These are phyloP conservation scores for Meiosimyza platycephala DNA, from an alignment of 2,888 invertebrate genomes.

Conservation along the genomic window DNA sequence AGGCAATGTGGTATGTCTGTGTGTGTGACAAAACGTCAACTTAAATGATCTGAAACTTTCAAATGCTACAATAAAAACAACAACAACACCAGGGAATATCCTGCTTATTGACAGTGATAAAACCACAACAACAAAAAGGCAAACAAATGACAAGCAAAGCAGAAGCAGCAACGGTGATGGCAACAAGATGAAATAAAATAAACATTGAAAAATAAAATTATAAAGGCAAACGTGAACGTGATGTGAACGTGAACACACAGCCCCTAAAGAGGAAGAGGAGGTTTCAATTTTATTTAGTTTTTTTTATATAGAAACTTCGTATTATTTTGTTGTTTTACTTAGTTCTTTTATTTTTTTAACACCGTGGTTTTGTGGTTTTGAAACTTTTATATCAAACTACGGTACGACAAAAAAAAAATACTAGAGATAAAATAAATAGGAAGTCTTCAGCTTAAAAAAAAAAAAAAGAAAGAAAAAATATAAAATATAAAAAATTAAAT, in stretches of 20 bases:
- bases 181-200: too few relatives aligned
- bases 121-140: too few relatives aligned
- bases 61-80: not conserved
- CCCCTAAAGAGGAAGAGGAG: not conserved
- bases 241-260: constrained; percentile 1
- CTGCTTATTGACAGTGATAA: too few relatives aligned
- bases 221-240: not conserved
- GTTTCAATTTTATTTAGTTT: not conserved
- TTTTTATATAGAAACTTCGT: not conserved
- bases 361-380: not conserved
- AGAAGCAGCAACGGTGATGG: not conserved
- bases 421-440: not conserved
- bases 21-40: not conserved
- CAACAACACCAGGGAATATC: not conserved
- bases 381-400: too few relatives aligned
- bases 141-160: not conserved
- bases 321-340: constrained; percentile 6
- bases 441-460: too few relatives aligned
- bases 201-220: too few relatives aligned
- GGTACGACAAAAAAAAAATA: not conserved
- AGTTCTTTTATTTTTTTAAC: not conserved
- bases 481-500: too few relatives aligned
- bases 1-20: too few relatives aligned
- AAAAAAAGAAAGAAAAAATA: too few relatives aligned
- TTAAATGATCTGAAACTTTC: constrained; percentile 1